Evolutionary conservation across 2,113 vertebrate genomes (phyloP), one percentile per base, ranked within the genome.

Genomic region (Haplotaxodon microlepis): DNA sequence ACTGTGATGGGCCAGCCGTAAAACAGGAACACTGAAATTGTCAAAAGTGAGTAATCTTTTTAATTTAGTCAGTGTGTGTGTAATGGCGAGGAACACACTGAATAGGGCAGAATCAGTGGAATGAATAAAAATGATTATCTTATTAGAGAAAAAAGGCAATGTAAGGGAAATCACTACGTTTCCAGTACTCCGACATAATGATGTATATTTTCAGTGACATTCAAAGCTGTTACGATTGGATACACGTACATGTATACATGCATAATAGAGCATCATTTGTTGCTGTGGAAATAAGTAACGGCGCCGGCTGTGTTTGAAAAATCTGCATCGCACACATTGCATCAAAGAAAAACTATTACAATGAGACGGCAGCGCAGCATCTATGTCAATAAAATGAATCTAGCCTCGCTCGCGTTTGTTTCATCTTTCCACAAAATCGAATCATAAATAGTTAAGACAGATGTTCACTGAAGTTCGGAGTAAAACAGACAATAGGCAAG

Each of bases 31-130:
- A 84, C 5, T 78, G 82, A 91, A 92, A 92, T 90, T 94, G 93
- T 94, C 94, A 94, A 81, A 92, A 92, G 93, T 94, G 93, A 95
- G 56, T 94, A 91, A 96, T 96, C 90, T 94, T 93, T 95, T 96
- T 95, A 93, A 96, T 94, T 94, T 93, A 89, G 85, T 86, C 81
- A 9, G 92, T 34, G 86, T 92, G 91, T 86, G 92, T 90, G 90
- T 93, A 93, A 93, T 93, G 90, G 51, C 8, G 85, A 85, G 92
- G 92, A 95, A 93, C 94, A 56, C 90, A 86, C 69, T 88, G 92
- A 86, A 91, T 57, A 90, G 82, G 76, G 69, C 82, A 79, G 88
- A 91, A 91, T 84, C 90, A 80, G 85, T 50, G 86, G 90, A 85
- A 84, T 89, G 88, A 89, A 93, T 91, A 92, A 89, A 93, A 95